Evolutionary conservation across 2,113 vertebrate species (phyloP).

Genomic region (Plotosus lineatus): DNA sequence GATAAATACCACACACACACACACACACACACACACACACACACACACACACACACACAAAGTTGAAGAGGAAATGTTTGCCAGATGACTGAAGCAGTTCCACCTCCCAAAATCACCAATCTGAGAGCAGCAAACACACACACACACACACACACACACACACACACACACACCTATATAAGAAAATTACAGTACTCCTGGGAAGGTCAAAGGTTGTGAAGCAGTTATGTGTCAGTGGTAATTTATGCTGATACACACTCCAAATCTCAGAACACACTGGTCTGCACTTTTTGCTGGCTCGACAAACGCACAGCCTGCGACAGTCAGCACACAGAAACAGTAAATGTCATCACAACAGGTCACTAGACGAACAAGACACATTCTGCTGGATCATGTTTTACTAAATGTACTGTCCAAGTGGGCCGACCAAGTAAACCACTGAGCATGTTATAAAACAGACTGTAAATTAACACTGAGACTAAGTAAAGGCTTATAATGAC

Average conservation of each 20-base stretch:
- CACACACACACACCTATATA: background rate
- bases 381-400: too few species aligned
- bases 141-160: constrained; percentile 1
- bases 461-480: too few species aligned
- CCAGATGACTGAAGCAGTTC: background rate
- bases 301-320: background rate
- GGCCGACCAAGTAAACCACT: too few species aligned
- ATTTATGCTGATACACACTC: constrained; percentile 1
- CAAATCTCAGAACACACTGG: background rate
- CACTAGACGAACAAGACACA: background rate
- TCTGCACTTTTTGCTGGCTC: background rate
- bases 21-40: background rate
- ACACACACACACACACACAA: background rate
- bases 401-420: too few species aligned
- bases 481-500: too few species aligned
- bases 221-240: background rate
- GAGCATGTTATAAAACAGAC: too few species aligned
- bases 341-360: background rate
- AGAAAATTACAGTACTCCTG: background rate
- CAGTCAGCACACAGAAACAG: background rate
- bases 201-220: background rate
- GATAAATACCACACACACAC: background rate
- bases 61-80: background rate
- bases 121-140: background rate
- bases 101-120: background rate